These are phyloP conservation scores for Ganaspis sp. DNA, from an alignment of 1,140 invertebrate genomes.

Conservation along the genomic window DNA sequence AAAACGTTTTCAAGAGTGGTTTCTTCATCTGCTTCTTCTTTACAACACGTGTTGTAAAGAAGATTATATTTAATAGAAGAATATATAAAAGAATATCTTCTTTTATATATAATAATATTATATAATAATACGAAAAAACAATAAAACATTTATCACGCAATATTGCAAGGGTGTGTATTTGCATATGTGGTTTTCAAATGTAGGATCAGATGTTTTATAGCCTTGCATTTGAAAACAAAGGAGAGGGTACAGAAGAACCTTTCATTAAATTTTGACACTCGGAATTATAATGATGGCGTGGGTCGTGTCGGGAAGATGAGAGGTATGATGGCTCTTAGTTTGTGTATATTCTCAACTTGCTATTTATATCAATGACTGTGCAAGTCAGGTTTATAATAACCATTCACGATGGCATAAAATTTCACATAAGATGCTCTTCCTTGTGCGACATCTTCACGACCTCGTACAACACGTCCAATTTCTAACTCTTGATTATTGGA, in stretches of 20 bases:
- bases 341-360: background rate
- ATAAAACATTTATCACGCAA: too few species aligned
- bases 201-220: background rate
- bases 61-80: too few species aligned
- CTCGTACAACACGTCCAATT: background rate
- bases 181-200: background rate
- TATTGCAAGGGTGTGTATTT: background rate
- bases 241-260: conserved; percentile 28
- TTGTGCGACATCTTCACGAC: background rate
- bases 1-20: too few species aligned
- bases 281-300: conserved; percentile 34
- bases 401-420: background rate
- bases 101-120: too few species aligned
- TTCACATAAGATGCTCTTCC: background rate
- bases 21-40: too few species aligned
- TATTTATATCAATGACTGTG: conserved; percentile 40
- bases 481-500: background rate
- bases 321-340: conserved; percentile 7
- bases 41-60: too few species aligned
- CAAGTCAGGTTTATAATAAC: conserved; percentile 34
- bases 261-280: conserved; percentile 45
- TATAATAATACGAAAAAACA: too few species aligned
- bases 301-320: background rate
- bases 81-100: too few species aligned
- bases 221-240: conserved; percentile 20